Base-by-base conservation (phyloP, 2,888 invertebrate species). In the Rapana venosa region DNA sequence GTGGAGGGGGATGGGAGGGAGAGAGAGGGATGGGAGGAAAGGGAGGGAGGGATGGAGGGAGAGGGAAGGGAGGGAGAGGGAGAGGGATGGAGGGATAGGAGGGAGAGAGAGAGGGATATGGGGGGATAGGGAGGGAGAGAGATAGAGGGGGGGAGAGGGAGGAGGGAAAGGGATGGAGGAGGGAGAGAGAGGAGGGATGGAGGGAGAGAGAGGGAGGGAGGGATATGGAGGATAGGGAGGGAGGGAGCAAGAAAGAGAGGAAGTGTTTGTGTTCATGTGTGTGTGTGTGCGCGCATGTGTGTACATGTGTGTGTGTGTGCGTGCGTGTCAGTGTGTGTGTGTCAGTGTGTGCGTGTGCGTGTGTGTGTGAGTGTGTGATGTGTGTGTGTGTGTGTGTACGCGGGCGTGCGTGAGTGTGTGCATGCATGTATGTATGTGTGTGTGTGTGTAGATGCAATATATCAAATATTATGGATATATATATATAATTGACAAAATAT, bases 211-310 rank as follows among this genome's bases (percentile, higher is more conserved):
- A 47, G 47, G 8, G 47, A 47, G 47, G 8, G 47, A 47, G 47
- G 8, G 47, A 47, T 2, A 47, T 2, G 8, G 47, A 47, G 47
- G 4, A 47, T 8, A 47, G 47, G 47, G 4, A 47, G 47, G 47
- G 4, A 47, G 47, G 47, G 4, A 47, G 47, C 2, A 2, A 47
- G 47, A 47, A 2, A 47, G 47, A 47, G 4, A 47, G n/a, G n/a
- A n/a, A n/a, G n/a, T 70, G 70, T 70, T 20, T 70, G 70, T 83
- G 35, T 47, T 20, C 8, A 20, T 35, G 30, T 83, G 22, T 83
- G 11, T 36, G 83, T 83, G 15, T 36, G 70, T 70, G 1, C 26
- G 70, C 95, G 56, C 95, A 95, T 95, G 92, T 92, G 92, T 91
- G 30, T 77, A 32, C 17, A 0, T 77, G 77, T 77, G 77, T 30